Conservation (phyloP, 2,888 invertebrate species). For the Mactromeris polynyma region DNA sequence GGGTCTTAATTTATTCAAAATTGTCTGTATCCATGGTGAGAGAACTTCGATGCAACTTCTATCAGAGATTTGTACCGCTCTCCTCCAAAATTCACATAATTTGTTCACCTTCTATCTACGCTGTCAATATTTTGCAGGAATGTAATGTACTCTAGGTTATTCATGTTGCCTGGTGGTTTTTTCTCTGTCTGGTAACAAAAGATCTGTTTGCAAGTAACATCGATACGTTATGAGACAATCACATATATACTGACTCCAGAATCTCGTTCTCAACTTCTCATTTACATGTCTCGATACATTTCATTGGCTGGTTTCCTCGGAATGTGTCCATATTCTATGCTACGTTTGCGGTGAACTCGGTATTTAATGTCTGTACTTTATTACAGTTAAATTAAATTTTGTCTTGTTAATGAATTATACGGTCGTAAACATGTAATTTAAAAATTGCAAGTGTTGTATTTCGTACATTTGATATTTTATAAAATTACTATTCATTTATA, state of each 20-base stretch:
- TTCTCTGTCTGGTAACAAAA: neutral
- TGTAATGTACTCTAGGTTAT: neutral
- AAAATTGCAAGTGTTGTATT: neutral
- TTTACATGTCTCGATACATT: neutral
- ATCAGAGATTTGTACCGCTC: neutral
- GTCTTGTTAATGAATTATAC: neutral
- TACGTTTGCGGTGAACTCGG: neutral
- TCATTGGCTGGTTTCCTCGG: neutral
- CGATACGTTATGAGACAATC: neutral
- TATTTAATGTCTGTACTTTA: neutral
- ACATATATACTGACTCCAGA: neutral
- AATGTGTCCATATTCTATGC: neutral
- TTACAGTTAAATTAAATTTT: slow-evolving; percentile 1
- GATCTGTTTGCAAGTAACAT: neutral
- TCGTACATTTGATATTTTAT: neutral
- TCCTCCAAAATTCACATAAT: neutral
- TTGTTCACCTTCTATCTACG: neutral
- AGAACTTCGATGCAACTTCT: neutral
- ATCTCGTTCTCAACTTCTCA: neutral
- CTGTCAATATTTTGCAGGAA: neutral
- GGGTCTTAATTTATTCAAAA: neutral
- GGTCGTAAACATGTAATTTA: neutral
- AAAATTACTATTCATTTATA: neutral
- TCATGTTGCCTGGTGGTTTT: neutral
- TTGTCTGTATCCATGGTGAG: neutral